Evolutionary conservation across 2,113 vertebrate genomes (phyloP).

Genomic region (Aramus guarauna): DNA sequence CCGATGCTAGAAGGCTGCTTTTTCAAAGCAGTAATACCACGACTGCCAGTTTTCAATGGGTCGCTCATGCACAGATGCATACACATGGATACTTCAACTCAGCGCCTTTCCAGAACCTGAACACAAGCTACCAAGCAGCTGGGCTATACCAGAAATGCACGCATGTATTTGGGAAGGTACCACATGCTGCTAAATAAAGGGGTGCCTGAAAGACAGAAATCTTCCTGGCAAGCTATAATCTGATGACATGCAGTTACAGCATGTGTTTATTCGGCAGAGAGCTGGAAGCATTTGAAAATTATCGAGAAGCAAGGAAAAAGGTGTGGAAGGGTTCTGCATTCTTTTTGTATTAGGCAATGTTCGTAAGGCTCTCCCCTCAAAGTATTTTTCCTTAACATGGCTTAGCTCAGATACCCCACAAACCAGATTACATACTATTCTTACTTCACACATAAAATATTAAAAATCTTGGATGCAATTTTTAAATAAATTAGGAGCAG

Average conservation of each 20-base stretch:
- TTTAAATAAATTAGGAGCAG: background rate
- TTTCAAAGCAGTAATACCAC: constrained; percentile 37
- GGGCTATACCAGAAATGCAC: constrained; percentile 68
- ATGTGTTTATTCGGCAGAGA: background rate
- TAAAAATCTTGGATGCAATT: background rate
- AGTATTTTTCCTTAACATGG: background rate
- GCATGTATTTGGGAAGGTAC: constrained; percentile 77
- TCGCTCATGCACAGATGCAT: constrained; percentile 42
- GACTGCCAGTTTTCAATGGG: constrained; percentile 54
- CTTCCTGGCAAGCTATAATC: background rate
- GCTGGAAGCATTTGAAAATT: background rate
- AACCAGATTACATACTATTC: constrained; percentile 54
- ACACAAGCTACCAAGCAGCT: constrained; percentile 68
- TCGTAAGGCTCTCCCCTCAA: constrained; percentile 11
- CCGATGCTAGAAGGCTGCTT: constrained; percentile 51
- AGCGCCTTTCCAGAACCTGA: constrained; percentile 65
- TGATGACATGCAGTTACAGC: background rate
- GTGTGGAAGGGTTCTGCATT: background rate
- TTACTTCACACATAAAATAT: constrained; percentile 37
- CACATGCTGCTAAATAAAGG: constrained; percentile 69
- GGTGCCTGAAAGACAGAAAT: constrained; percentile 9
- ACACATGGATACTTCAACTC: constrained; percentile 50
- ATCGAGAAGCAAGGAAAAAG: background rate
- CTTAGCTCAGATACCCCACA: constrained; percentile 43
- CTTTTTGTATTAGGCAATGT: background rate